Percentiles rank a stretch among this genome's conserved stretches.
These are phyloP conservation scores for Strigamia crassipes DNA, from an alignment of 2,888 invertebrate species.

Conservation along the genomic window DNA sequence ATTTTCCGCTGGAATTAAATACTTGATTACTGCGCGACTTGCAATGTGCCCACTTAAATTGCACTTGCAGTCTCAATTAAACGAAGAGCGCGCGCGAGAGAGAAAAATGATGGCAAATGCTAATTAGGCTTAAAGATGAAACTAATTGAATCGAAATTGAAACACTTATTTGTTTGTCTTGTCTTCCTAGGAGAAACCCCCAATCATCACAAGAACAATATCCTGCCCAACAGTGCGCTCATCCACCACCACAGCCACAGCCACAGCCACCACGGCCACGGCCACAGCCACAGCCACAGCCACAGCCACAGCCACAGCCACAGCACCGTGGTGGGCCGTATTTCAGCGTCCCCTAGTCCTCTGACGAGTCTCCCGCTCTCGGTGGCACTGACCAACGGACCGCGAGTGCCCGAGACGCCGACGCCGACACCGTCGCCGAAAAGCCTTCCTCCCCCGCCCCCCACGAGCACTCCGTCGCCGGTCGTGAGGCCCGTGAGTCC, in stretches of 20 bases:
- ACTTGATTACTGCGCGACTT: not conserved
- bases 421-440: constrained; percentile 47
- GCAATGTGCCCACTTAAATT: not conserved
- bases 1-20: not conserved
- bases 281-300: not conserved
- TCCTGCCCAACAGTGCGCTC: constrained; percentile 29
- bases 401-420: constrained; percentile 46
- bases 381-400: constrained; percentile 46
- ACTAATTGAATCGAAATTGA: no score
- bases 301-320: not conserved
- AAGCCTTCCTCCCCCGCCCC: constrained; percentile 36
- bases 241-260: constrained; percentile 3
- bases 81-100: not conserved
- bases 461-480: not conserved
- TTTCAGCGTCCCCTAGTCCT: constrained; percentile 26
- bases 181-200: constrained; percentile 48
- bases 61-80: not conserved
- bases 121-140: no score
- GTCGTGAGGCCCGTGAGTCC: not conserved
- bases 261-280: not conserved
- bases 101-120: no score
- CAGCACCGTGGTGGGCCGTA: not conserved
- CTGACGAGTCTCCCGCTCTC: constrained; percentile 19
- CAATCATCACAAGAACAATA: constrained; percentile 49
- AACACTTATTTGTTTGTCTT: no score